Conservation (phyloP, 2,113 vertebrate species). For the Equus quagga region DNA sequence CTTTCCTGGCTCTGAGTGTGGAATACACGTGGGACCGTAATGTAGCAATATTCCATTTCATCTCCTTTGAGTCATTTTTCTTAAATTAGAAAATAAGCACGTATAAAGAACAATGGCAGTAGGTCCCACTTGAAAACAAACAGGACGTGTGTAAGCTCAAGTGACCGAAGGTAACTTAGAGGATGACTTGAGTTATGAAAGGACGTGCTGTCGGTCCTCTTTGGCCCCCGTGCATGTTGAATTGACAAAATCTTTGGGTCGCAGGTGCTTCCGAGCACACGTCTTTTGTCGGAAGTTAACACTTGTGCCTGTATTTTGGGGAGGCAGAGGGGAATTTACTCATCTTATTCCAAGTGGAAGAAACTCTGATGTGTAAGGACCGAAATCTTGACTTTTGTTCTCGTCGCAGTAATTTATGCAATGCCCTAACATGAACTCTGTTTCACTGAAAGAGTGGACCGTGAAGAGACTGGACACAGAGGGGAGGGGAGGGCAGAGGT, state of each 20-base stretch:
- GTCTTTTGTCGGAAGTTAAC: neutral
- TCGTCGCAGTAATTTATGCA: neutral
- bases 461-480: neutral
- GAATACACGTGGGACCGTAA: too few relatives aligned
- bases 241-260: neutral
- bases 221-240: neutral
- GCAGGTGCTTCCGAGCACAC: neutral
- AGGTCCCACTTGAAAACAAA: neutral
- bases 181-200: neutral
- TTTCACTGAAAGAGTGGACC: neutral
- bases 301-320: neutral
- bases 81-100: neutral
- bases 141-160: too few relatives aligned
- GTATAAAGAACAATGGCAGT: neutral
- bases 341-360: neutral
- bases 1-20: neutral
- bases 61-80: neutral
- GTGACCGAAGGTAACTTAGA: neutral
- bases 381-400: neutral
- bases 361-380: neutral
- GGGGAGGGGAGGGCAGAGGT: accelerated
- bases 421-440: neutral
- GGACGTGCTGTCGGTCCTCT: too few relatives aligned
- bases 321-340: neutral
- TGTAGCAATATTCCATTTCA: neutral